Conservation (phyloP, 1,140 invertebrate genomes). For the Drepana arcuata region DNA sequence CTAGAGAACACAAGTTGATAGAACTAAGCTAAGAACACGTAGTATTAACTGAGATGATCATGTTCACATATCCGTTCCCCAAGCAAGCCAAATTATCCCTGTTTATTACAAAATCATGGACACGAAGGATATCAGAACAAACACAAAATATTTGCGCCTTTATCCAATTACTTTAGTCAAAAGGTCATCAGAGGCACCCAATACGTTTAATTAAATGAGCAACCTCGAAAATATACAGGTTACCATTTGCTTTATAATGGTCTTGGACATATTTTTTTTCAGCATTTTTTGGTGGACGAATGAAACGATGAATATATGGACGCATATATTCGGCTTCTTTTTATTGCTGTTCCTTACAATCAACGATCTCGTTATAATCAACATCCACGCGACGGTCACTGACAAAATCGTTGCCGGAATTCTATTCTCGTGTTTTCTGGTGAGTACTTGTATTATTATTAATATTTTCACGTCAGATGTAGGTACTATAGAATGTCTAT, state of each 20-base stretch:
- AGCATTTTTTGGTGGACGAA: conserved; percentile 98
- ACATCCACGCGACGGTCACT: conserved; percentile 81
- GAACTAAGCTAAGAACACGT: no score
- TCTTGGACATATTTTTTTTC: no score
- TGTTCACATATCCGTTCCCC: no score
- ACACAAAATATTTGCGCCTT: conserved; percentile 12
- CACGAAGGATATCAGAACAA: no score
- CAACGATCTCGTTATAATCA: conserved; percentile 86
- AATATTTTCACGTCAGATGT: no score
- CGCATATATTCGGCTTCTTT: conserved; percentile 93
- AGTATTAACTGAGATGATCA: no score
- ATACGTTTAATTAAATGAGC: not conserved
- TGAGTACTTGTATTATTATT: conserved; percentile 57
- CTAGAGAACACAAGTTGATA: no score
- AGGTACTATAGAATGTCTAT: no score
- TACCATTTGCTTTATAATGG: no score
- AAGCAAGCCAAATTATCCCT: no score
- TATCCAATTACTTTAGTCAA: not conserved
- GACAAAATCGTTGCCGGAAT: conserved; percentile 90
- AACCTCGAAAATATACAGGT: not conserved
- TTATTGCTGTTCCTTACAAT: conserved; percentile 88
- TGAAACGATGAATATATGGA: conserved; percentile 98
- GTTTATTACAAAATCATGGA: no score
- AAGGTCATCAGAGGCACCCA: not conserved
- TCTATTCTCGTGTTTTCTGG: conserved; percentile 90